Evolutionary conservation across 2,797 vertebrate genomes (phyloP), one percentile per base, ranked within the genome.

Genomic region (Gadopsis marmoratus): DNA sequence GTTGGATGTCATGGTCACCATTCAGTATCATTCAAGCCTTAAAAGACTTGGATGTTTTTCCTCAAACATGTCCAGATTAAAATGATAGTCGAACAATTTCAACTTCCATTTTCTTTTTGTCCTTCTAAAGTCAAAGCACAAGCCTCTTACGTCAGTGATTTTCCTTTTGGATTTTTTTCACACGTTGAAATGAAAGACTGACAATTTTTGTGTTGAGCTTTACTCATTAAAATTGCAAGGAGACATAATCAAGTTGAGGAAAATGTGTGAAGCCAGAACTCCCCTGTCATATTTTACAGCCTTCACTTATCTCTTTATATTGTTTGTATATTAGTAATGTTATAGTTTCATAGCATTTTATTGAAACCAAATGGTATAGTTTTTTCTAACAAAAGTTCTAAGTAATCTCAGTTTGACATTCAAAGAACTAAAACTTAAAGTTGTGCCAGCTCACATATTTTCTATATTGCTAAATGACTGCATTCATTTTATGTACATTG

Each of bases 41-140:
- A 79, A 84, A 85, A 56, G 45, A 81, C 71, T 72, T 70, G 3
- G 3, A 61, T 63, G 59, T 26, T 26, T 76, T 69, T 79, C 71
- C 61, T 76, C 79, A 66, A 72, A 77, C 31, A 37, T 84, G 55
- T 84, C 67, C 58, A 83, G 35, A 91, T 91, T 89, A 86, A 91
- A 92, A 74, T 76, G 35, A 76, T 81, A 6, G 3, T 62, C 4
- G 11, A 71, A 77, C 23, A 41, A n/a, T 67, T 54, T 79, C 17
- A 64, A 31, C n/a, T 61, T 41, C 14, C 0, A 2, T 70, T 62
- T 82, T 59, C 4, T 6, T 61, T 83, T 69, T 69, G 7, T 81
- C 13, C 29, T 5, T 77, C 3, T 61, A 2, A 64, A 67, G 45
- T 58, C 14, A 39, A 43, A 61, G 0, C 23, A 71, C 3, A 4